These are phyloP conservation scores for Apolygus lucorum DNA, from an alignment of 1,140 invertebrate species.

Conservation along the genomic window DNA sequence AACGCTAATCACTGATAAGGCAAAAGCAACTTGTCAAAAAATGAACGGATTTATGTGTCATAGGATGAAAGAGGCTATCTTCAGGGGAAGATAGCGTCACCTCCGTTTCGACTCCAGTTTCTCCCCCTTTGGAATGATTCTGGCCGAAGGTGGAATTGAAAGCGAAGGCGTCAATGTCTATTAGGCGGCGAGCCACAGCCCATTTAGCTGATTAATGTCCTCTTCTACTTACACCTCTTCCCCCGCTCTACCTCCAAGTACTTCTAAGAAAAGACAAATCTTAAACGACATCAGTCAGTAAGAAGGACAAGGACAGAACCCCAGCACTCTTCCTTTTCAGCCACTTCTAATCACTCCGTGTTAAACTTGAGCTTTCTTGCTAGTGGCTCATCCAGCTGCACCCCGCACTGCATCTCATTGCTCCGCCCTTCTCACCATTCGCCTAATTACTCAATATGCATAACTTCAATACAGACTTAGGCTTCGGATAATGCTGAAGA, in stretches of 20 bases:
- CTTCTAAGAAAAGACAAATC: conserved; percentile 10
- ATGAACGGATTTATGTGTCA: too few species aligned
- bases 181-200: conserved; percentile 8
- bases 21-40: too few species aligned
- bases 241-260: not conserved
- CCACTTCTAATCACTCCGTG: not conserved
- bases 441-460: not conserved
- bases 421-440: not conserved
- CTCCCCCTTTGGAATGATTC: too few species aligned
- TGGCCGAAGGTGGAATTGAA: not conserved
- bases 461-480: too few species aligned
- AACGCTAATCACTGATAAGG: too few species aligned
- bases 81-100: too few species aligned
- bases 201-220: conserved; percentile 14
- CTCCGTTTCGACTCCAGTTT: too few species aligned
- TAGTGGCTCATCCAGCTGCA: too few species aligned
- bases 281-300: conserved; percentile 9
- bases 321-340: not conserved
- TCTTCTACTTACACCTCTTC: not conserved
- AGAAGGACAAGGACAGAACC: not conserved
- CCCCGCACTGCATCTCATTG: not conserved
- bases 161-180: conserved; percentile 8
- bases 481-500: too few species aligned
- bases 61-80: too few species aligned
- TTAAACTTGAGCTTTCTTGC: not conserved